Evolutionary conservation across 2,888 invertebrate genomes (phyloP).

Genomic region (Drosophila bunnanda): DNA sequence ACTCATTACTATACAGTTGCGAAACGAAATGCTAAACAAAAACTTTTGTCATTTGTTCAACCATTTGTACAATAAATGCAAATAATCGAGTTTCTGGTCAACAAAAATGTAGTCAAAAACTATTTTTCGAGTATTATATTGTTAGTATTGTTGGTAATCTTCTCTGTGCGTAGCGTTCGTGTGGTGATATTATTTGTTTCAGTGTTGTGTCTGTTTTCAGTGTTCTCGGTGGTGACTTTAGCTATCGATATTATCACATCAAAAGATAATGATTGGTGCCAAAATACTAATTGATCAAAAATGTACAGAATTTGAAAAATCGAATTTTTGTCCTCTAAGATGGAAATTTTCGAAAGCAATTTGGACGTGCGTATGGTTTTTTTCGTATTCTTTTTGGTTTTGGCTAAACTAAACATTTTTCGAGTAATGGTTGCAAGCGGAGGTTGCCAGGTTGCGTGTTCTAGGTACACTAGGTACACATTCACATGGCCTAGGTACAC

Average conservation of each 20-base stretch:
- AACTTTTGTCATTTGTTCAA: conserved; percentile 31
- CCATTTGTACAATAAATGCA: conserved; percentile 64
- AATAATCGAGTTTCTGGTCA: conserved; percentile 37
- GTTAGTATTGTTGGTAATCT: conserved; percentile 22
- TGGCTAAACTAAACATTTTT: conserved; percentile 23
- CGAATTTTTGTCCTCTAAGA: conserved; percentile 27
- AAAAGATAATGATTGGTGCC: conserved; percentile 26
- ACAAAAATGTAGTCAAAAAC: conserved; percentile 42
- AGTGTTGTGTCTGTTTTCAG: conserved; percentile 6
- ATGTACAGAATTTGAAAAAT: conserved; percentile 25
- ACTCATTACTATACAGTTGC: conserved; percentile 34
- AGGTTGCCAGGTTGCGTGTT: conserved; percentile 23
- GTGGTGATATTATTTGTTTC: conserved; percentile 15
- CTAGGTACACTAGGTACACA: conserved; percentile 12
- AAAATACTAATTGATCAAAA: conserved; percentile 34
- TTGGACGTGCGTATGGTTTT: conserved; percentile 14
- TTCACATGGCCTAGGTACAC: conserved; percentile 18
- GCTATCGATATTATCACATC: conserved; percentile 25
- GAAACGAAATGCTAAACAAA: conserved; percentile 71
- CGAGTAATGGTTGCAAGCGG: conserved; percentile 14
- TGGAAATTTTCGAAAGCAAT: conserved; percentile 29
- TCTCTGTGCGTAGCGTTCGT: conserved; percentile 16
- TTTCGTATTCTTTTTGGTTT: conserved; percentile 1
- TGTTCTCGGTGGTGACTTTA: conserved; percentile 4
- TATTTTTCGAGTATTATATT: conserved; percentile 35